A percentile compares a stretch with the other conserved stretches of the same genome.
Evolutionary conservation across 2,888 invertebrate species (phyloP).

Genomic region (Protodeltote pygarga): DNA sequence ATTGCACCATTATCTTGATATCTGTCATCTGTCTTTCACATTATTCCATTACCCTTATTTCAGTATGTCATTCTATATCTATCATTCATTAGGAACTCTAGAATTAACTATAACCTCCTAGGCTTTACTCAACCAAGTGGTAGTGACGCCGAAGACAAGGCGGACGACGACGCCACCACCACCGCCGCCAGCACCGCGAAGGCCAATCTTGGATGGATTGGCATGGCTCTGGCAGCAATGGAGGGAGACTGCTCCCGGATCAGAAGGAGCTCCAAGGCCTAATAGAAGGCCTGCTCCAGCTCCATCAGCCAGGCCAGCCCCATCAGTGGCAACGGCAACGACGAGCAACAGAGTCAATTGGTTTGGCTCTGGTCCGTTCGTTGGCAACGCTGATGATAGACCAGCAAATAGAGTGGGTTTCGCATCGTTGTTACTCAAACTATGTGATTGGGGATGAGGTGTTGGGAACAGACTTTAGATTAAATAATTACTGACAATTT

Average conservation of each 20-base stretch:
- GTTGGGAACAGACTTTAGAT: constrained; percentile 73
- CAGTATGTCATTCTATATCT: constrained; percentile 48
- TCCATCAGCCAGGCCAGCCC: constrained; percentile 61
- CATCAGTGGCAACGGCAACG: constrained; percentile 61
- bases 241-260: constrained; percentile 83
- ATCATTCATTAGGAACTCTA: constrained; percentile 56
- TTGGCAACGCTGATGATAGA: constrained; percentile 79
- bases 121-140: constrained; percentile 87
- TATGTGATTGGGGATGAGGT: constrained; percentile 83
- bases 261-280: constrained; percentile 60
- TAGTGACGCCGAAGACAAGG: constrained; percentile 84
- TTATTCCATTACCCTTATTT: constrained; percentile 43
- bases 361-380: constrained; percentile 84
- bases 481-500: constrained; percentile 62
- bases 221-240: constrained; percentile 88
- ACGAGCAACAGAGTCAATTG: constrained; percentile 75
- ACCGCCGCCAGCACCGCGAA: constrained; percentile 78
- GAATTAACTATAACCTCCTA: constrained; percentile 77
- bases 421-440: constrained; percentile 77
- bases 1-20: constrained; percentile 45
- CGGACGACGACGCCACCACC: constrained; percentile 74
- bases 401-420: constrained; percentile 84
- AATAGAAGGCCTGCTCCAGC: constrained; percentile 62
- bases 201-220: constrained; percentile 85
- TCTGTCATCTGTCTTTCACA: constrained; percentile 44